These are phyloP conservation scores for Chinchilla lanigera DNA, from an alignment of 2,113 vertebrate species.

Conservation along the genomic window DNA sequence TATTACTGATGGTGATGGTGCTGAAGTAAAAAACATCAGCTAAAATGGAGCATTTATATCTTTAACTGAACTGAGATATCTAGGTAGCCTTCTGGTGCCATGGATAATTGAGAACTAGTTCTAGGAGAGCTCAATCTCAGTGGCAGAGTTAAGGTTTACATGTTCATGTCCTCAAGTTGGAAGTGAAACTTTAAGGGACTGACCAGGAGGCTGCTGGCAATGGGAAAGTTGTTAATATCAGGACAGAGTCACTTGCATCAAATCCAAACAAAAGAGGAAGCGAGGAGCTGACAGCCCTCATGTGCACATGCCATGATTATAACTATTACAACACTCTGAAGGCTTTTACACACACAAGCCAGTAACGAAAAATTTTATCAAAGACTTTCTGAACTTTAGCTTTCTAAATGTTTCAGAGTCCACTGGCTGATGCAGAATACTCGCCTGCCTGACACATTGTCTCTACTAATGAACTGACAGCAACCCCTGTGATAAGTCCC, in stretches of 20 bases:
- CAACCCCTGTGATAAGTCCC: not conserved
- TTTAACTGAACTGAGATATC: not conserved
- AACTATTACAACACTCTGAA: not conserved
- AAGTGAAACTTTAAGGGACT: not conserved
- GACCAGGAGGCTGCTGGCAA: not conserved
- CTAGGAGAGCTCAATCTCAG: not conserved
- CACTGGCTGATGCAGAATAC: not conserved
- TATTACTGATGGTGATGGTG: not conserved
- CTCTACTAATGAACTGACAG: not conserved
- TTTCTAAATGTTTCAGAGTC: not conserved
- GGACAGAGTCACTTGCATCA: not conserved
- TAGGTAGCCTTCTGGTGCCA: not conserved
- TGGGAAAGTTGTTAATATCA: not conserved
- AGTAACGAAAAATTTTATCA: not conserved
- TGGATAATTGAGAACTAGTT: conserved; percentile 18
- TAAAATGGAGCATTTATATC: not conserved
- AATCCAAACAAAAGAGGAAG: not conserved
- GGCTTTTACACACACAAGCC: not conserved
- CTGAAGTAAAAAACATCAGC: not conserved
- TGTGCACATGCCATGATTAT: not conserved
- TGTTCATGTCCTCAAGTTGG: not conserved
- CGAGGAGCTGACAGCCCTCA: not conserved
- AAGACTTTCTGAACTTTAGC: not conserved
- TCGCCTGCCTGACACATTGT: not conserved
- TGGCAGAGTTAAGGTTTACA: not conserved